Evolutionary conservation across 2,888 invertebrate species (phyloP), one percentile per base, ranked within the genome.

Genomic region (Chrysolina haemoptera): DNA sequence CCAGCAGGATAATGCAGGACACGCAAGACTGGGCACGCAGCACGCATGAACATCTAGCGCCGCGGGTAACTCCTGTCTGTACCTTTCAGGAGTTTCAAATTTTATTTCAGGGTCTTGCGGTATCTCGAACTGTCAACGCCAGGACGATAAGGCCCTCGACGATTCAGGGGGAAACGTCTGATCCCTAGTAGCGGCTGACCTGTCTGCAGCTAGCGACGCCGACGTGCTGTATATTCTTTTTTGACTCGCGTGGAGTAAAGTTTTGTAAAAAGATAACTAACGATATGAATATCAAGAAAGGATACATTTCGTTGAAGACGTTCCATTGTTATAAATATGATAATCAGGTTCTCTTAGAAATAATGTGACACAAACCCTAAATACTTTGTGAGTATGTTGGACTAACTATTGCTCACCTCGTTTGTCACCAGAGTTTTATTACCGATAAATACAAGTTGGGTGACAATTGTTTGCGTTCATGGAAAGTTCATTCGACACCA

Each of bases 11-110:
- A 77, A 81, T 82, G 81, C 81, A 75, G 76, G 79, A 78, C 82
- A 82, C 81, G 81, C 81, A 81, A 75, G 63, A 71, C 70, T 71
- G 70, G 73, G 76, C 77, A 78, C 77, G 80, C 80, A 76, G 77
- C 80, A 81, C 82, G 81, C 82, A 81, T 78, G 78, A 74, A 78
- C 79, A 78, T 79, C 75, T 69, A 73, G 72, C 70, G 77, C 78
- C 79, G 73, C 72, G 72, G 78, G 81, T 78, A 70, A 79, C 73
- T 78, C 71, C 76, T 79, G 79, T 79, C 79, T 68, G 73, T 78
- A 72, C 72, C 68, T 70, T 70, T 67, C 71, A 55, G 64, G 50
- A 35, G 64, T 35, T 48, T 41, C 41, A 20, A 62, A 16, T 50
- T 46, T 55, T 71, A 41, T 73, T 73, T 68, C 62, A 72, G 71